phyloP scores from a whole-genome alignment of 2,888 invertebrate species.

The Ectemnius lituratus region DNA sequence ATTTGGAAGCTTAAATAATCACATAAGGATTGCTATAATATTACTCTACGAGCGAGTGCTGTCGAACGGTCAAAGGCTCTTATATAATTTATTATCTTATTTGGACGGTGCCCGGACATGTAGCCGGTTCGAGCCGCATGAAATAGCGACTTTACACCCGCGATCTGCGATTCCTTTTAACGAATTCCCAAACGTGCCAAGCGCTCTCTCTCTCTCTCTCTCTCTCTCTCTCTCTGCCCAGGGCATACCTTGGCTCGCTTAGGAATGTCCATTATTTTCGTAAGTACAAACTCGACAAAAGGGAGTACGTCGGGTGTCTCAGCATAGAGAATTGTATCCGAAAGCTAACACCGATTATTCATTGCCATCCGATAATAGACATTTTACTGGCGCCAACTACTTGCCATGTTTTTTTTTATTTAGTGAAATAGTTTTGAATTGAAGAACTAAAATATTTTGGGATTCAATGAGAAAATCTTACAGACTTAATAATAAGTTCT shows the following conservation, averaged over 20 bases:
- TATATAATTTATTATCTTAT: neutral
- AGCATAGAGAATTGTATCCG: neutral
- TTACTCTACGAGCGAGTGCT: neutral
- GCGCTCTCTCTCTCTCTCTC: neutral
- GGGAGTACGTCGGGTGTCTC: neutral
- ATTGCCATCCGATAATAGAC: conserved; percentile 24
- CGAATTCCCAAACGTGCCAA: conserved; percentile 20
- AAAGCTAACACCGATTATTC: conserved; percentile 8
- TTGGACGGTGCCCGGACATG: neutral
- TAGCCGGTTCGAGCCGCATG: neutral
- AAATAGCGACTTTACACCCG: conserved; percentile 12
- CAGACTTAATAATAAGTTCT: too few relatives aligned
- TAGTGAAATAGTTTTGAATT: too few relatives aligned
- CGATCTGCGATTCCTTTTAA: conserved; percentile 24
- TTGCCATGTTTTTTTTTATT: too few relatives aligned
- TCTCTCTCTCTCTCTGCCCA: neutral
- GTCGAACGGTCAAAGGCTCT: neutral
- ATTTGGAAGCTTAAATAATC: too few relatives aligned
- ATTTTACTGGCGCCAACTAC: neutral
- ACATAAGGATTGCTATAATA: neutral
- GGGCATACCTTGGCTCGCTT: conserved; percentile 30
- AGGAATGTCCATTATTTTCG: conserved; percentile 30
- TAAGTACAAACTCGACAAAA: neutral
- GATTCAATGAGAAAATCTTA: too few relatives aligned
- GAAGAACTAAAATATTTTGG: too few relatives aligned